These are phyloP conservation scores for Lepidocyrtoides sp. DNA, from an alignment of 2,888 invertebrate genomes.

Conservation along the genomic window DNA sequence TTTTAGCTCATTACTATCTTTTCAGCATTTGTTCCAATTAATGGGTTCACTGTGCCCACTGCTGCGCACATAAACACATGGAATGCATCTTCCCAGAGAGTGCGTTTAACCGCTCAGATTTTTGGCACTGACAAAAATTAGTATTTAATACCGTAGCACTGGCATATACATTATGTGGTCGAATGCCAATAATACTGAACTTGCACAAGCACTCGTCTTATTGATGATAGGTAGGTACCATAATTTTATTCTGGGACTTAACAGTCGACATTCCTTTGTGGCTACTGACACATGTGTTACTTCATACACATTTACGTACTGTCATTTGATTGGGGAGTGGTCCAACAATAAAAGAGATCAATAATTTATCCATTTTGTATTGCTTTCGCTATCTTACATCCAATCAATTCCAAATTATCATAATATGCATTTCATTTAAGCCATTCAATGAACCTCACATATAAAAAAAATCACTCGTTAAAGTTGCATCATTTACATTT, in stretches of 20 bases:
- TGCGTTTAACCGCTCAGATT: not conserved
- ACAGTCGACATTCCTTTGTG: too few relatives aligned
- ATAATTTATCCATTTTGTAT: not conserved
- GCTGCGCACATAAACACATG: not conserved
- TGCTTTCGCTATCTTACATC: conserved; percentile 16
- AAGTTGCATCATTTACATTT: conserved; percentile 25
- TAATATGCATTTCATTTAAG: conserved; percentile 3
- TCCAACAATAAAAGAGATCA: not conserved
- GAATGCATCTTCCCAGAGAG: conserved; percentile 24
- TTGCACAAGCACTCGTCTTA: too few relatives aligned
- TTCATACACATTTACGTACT: not conserved
- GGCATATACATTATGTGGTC: not conserved
- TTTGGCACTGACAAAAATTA: not conserved
- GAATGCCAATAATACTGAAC: too few relatives aligned
- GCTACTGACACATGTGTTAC: too few relatives aligned
- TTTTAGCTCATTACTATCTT: not conserved
- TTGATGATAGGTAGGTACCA: too few relatives aligned
- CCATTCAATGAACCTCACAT: conserved; percentile 10
- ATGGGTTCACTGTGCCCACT: conserved; percentile 10
- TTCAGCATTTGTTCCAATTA: conserved; percentile 13
- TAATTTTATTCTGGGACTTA: too few relatives aligned
- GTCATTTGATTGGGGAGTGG: not conserved
- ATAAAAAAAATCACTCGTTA: too few relatives aligned
- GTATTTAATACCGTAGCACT: not conserved
- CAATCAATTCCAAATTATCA: conserved; percentile 15